phyloP scores from a whole-genome alignment of 2,797 vertebrate genomes.

The Carcharodon carcharias region DNA sequence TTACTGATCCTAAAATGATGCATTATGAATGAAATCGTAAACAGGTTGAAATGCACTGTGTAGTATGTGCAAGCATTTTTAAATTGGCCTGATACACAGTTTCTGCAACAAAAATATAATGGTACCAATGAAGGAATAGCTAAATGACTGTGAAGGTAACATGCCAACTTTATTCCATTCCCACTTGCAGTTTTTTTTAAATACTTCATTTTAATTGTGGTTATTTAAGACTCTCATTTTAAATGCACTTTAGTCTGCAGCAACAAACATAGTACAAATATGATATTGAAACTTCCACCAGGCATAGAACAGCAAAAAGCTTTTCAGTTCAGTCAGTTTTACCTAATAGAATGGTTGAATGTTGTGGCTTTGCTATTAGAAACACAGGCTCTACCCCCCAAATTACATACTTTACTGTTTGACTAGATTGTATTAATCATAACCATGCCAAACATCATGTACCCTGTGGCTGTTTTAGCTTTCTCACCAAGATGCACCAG shows the following conservation, averaged over 20 bases:
- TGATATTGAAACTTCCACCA: neutral
- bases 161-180: neutral
- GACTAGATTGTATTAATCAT: constrained; percentile 30
- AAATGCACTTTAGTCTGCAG: constrained; percentile 3
- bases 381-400: neutral
- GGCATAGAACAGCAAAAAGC: neutral
- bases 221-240: neutral
- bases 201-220: constrained; percentile 2
- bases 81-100: neutral
- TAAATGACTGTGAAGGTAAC: neutral
- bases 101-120: neutral
- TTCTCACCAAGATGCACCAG: neutral
- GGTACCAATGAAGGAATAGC: neutral
- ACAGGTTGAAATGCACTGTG: constrained; percentile 14
- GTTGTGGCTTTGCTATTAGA: neutral
- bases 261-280: neutral
- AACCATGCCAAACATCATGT: neutral
- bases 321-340: neutral
- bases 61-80: constrained; percentile 25
- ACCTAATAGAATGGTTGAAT: neutral
- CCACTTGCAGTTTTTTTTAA: neutral
- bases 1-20: constrained; percentile 35
- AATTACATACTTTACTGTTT: constrained; percentile 31
- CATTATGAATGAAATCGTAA: constrained; percentile 38
- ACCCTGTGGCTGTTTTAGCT: constrained; percentile 12